Percentiles rank a stretch among this genome's conserved stretches.
Evolutionary conservation across 1,140 invertebrate genomes (phyloP).

Genomic region (Apis dorsata): DNA sequence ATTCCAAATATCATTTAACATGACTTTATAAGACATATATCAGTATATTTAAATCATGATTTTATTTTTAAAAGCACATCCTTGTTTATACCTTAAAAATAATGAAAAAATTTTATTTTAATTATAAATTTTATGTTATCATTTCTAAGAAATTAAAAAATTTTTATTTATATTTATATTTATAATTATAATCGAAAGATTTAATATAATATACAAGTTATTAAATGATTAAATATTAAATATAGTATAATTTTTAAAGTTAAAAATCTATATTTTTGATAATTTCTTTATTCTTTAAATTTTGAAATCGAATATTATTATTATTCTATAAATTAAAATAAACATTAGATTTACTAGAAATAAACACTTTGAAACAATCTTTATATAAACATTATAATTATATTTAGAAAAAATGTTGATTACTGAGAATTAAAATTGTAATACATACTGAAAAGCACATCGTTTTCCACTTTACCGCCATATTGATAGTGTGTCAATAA

Average conservation of each 20-base stretch:
- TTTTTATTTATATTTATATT: background rate
- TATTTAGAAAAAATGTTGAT: constrained; percentile 51
- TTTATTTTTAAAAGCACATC: constrained; percentile 24
- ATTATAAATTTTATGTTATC: background rate
- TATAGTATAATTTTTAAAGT: constrained; percentile 6
- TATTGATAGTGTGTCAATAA: constrained; percentile 64
- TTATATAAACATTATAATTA: background rate
- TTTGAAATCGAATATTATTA: background rate
- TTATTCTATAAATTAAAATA: constrained; percentile 5
- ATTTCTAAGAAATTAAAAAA: background rate
- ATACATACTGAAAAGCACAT: constrained; percentile 44
- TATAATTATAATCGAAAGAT: background rate
- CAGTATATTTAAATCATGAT: constrained; percentile 43
- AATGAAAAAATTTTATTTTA: background rate
- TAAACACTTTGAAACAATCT: background rate
- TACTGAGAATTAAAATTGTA: constrained; percentile 35
- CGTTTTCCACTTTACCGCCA: constrained; percentile 57
- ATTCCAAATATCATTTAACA: constrained; percentile 53
- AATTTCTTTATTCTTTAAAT: constrained; percentile 23
- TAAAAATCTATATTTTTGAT: constrained; percentile 9
- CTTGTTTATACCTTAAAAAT: constrained; percentile 40
- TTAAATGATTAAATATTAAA: background rate
- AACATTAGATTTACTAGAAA: background rate
- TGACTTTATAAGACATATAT: constrained; percentile 41
- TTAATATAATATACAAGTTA: background rate